Evolutionary conservation across 2,888 invertebrate genomes (phyloP).

Genomic region (Drosophila limbata): DNA sequence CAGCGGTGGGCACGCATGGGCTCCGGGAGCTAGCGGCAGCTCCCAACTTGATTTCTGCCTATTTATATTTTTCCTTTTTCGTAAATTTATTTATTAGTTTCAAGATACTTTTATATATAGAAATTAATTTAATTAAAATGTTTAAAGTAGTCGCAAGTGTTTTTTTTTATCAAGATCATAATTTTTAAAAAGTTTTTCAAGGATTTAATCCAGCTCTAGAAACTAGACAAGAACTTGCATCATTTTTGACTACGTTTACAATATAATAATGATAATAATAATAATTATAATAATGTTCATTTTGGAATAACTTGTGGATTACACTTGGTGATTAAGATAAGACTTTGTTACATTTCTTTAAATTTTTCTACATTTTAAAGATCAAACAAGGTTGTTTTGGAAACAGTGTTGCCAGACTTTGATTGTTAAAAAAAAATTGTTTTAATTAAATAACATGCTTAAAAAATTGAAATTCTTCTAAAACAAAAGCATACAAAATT

Average conservation of each 20-base stretch:
- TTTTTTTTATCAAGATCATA: not conserved
- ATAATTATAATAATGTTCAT: conserved; percentile 15
- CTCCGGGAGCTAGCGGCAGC: too few species aligned
- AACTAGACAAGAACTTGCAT: not conserved
- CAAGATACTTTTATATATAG: conserved; percentile 2
- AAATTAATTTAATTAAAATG: conserved; percentile 39
- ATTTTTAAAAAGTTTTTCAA: not conserved
- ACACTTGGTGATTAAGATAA: conserved; percentile 25
- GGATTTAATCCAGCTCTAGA: conserved; percentile 16
- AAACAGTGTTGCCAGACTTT: not conserved
- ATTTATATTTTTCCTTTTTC: too few species aligned
- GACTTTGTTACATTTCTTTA: not conserved
- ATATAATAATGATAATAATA: conserved; percentile 11
- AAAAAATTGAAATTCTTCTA: too few species aligned
- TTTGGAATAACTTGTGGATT: conserved; percentile 38
- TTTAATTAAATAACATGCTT: too few species aligned
- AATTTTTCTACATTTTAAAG: not conserved
- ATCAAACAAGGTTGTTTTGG: not conserved
- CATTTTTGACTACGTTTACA: conserved; percentile 25
- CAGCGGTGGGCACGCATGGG: too few species aligned
- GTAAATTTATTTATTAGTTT: not conserved
- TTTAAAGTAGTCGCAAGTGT: conserved; percentile 7
- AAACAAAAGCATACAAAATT: too few species aligned
- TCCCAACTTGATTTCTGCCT: too few species aligned
- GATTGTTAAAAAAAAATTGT: too few species aligned